Evolutionary conservation across 2,888 invertebrate genomes (phyloP), one percentile per base, ranked within the genome.

Genomic region (Clepsis dumicolana): DNA sequence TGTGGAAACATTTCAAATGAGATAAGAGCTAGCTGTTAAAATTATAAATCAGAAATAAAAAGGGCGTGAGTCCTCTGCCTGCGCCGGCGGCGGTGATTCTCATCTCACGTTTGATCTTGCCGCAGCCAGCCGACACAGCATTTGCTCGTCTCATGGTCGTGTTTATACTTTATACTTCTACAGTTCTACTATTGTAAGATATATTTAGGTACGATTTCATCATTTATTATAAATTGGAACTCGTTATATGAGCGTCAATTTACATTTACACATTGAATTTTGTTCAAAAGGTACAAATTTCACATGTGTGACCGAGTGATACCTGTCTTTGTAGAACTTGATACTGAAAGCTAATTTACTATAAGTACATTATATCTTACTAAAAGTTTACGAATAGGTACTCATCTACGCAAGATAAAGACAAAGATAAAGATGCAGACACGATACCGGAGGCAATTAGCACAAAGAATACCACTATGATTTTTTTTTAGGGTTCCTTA

Each of bases 31-130:
- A 87, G 85, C 81, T 86, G 86, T 87, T 87, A 86, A 87, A 87
- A 85, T 82, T 80, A 83, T 80, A 89, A 82, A 64, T 68, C 52
- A 59, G 68, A 87, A 89, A 88, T 89, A 86, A 84, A 80, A 82
- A 83, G 79, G 84, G 82, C 83, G 77, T 82, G 81, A 82, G 84
- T 60, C 80, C 79, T 79, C 80, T 78, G 79, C 78, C 80, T 75
- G 81, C 78, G 78, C 77, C 72, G 74, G 77, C 80, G 81, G 81
- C 83, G 81, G 83, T 82, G 90, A 90, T 90, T 88, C 82, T 85
- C 87, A 91, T 90, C 90, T 88, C 76, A 74, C 72, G 85, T 90
- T 91, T 91, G 89, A 91, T 87, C 83, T 87, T 74, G 75, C 90
- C 89, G 88, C 82, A 74, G 76, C 78, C 76, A 77, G 73, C 70